Evolutionary conservation across 92 coral and sea anemone species (phyloP).

Genomic region (Montipora capitata): DNA sequence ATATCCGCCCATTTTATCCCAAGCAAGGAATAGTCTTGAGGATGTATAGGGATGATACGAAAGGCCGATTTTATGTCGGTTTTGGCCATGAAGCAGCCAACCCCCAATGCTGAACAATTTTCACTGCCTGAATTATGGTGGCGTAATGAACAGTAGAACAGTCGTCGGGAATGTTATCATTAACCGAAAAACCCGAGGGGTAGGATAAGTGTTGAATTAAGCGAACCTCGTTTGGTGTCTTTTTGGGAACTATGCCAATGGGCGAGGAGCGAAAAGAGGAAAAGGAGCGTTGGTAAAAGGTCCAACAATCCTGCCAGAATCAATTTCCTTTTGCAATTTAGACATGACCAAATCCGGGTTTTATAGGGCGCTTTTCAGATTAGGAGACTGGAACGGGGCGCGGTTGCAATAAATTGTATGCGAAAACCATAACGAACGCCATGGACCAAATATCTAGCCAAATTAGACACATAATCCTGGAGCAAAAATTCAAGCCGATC

Average conservation of each 20-base stretch:
- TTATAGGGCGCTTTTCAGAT: too few relatives aligned
- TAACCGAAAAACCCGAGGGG: constrained; percentile 26
- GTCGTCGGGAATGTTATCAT: constrained; percentile 28
- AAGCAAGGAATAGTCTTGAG: neutral
- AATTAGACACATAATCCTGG: too few relatives aligned
- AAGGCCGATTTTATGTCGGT: neutral
- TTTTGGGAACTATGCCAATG: constrained; percentile 55
- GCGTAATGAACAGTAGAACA: constrained; percentile 27
- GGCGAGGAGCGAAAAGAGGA: neutral
- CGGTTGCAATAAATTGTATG: too few relatives aligned
- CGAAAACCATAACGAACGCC: too few relatives aligned
- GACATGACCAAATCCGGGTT: too few relatives aligned
- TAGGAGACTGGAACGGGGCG: too few relatives aligned
- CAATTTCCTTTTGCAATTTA: neutral
- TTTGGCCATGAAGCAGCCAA: neutral
- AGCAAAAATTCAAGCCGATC: too few relatives aligned
- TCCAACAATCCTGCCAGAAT: constrained; percentile 14
- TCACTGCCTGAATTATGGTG: constrained; percentile 16
- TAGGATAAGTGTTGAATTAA: constrained; percentile 54
- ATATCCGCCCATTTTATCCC: neutral
- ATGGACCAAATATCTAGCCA: too few relatives aligned
- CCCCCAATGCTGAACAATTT: neutral
- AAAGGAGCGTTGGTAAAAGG: constrained; percentile 22
- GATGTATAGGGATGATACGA: neutral
- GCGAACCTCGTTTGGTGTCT: constrained; percentile 7